Conservation (phyloP, 2,888 invertebrate genomes). For the Archips crataeganus region DNA sequence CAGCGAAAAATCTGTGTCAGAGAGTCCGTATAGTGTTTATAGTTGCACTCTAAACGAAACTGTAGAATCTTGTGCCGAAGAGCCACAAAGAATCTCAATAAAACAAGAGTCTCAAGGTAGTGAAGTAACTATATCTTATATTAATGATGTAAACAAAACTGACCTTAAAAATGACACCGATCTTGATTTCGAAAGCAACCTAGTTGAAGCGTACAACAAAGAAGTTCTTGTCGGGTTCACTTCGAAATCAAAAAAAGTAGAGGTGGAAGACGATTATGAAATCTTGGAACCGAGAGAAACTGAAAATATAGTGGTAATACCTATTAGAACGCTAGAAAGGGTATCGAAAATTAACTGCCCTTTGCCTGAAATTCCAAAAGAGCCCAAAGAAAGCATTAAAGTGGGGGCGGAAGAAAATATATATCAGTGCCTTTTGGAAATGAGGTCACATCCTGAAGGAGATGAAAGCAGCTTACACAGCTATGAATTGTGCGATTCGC, state of each 20-base stretch:
- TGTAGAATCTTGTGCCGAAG: conserved; percentile 56
- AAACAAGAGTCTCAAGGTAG: conserved; percentile 61
- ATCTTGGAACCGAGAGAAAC: conserved; percentile 71
- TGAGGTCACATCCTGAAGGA: conserved; percentile 80
- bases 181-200: conserved; percentile 77
- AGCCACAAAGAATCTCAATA: conserved; percentile 52
- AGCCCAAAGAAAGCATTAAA: conserved; percentile 47
- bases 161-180: conserved; percentile 56
- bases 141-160: conserved; percentile 41
- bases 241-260: conserved; percentile 62
- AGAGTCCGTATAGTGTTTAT: conserved; percentile 70
- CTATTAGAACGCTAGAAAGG: conserved; percentile 67
- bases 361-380: conserved; percentile 79
- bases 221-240: conserved; percentile 73
- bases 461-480: conserved; percentile 82
- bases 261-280: conserved; percentile 79
- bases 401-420: conserved; percentile 65
- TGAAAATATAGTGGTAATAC: conserved; percentile 69
- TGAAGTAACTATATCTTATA: conserved; percentile 60
- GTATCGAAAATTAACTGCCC: conserved; percentile 80
- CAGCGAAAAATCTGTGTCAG: conserved; percentile 66
- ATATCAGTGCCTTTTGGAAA: conserved; percentile 79
- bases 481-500: conserved; percentile 80
- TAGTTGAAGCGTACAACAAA: conserved; percentile 78
- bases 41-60: conserved; percentile 64